Base-by-base conservation (phyloP, 2,113 vertebrate species). In the Scartelaos histophorus region DNA sequence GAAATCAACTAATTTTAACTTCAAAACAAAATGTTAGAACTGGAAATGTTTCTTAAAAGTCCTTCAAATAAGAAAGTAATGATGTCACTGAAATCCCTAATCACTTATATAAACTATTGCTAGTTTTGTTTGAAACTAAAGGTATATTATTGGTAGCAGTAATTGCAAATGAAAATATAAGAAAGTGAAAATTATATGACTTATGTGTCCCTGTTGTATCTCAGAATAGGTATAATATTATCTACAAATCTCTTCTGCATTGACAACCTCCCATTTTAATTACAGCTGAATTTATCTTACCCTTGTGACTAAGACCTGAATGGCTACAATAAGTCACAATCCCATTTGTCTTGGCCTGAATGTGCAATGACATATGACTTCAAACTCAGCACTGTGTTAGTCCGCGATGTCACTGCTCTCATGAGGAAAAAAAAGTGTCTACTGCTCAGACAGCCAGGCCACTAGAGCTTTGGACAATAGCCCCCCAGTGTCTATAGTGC, bases 381-480 rank as follows among this genome's bases (percentile, higher is more conserved):
- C 83, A 83, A 81, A 85, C 73, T 74, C 76, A 79, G 68, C 90
- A 84, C 84, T 83, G 92, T 87, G 92, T 76, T 77, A 72, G 87
- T 84, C 78, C 81, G 90, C 82, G 93, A 93, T 91, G 91, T 92
- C 93, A 67, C 92, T 56, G 58, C 80, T 67, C 24, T 4, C 13
- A 74, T 76, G 73, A 78, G 75, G 79, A 71, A 85, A 71, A 84
- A 82, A 69, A 85, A 73, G 81, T 57, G 78, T 73, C 68, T 75
- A 74, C 74, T 79, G 85, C 81, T 86, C 69, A 86, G 83, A 89
- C 85, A 82, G 79, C 79, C 88, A 71, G 80, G 86, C 81, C 87
- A 83, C 89, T 57, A 49, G n/a, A n/a, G 67, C 51, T 19, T 51
- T 35, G 29, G 81, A 94, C 93, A 94, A 94, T 87, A 76, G 89